These are phyloP conservation scores for Tigriopus japonicus DNA, from an alignment of 1,140 invertebrate species.

Conservation along the genomic window DNA sequence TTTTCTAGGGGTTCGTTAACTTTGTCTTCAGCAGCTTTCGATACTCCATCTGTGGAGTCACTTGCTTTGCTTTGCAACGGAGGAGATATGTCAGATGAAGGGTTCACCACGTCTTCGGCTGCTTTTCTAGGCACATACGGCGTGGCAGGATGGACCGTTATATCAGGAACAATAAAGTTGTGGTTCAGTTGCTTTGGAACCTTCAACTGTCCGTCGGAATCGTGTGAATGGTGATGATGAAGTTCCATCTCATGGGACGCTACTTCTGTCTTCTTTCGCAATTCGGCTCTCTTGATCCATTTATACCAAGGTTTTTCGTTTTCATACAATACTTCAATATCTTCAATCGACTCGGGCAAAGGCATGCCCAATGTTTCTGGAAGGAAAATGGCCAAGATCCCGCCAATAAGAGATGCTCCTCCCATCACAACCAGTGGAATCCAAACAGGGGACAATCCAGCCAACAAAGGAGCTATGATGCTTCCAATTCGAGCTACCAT, in stretches of 20 bases:
- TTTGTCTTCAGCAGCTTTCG: not conserved
- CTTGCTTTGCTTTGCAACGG: not conserved
- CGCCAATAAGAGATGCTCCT: not conserved
- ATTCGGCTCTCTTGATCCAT: not conserved
- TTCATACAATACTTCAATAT: not conserved
- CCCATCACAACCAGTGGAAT: constrained; percentile 1
- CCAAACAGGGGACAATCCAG: not conserved
- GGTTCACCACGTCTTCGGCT: too few relatives aligned
- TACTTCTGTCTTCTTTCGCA: not conserved
- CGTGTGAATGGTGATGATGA: not conserved
- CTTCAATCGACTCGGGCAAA: not conserved
- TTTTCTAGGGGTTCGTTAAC: not conserved
- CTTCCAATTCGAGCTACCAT: constrained; percentile 19
- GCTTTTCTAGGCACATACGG: not conserved
- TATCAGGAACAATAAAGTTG: not conserved
- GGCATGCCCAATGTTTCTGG: not conserved
- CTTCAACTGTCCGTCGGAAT: not conserved
- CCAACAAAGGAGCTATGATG: constrained; percentile 15
- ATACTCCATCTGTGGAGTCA: not conserved
- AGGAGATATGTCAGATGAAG: too few relatives aligned
- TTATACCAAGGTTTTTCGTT: not conserved
- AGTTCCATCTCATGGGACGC: not conserved
- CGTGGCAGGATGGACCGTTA: not conserved
- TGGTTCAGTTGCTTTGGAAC: not conserved
- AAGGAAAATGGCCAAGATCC: not conserved